Evolutionary conservation across 1,140 invertebrate genomes (phyloP).

Genomic region (Cyphomyrmex costatus): DNA sequence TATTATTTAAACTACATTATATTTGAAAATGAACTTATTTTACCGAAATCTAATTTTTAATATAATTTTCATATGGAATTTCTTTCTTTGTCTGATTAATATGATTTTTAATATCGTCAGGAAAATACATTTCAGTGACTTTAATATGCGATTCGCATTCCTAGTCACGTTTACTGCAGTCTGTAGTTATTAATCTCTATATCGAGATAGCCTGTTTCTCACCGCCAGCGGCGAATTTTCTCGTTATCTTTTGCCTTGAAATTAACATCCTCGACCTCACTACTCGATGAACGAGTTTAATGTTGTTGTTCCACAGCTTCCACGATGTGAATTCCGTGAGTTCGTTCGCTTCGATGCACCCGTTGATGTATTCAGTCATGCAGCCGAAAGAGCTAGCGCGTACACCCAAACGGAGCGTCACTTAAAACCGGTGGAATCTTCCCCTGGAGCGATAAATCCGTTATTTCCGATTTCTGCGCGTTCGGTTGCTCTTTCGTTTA

Average conservation of each 20-base stretch:
- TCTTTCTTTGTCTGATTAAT: neutral
- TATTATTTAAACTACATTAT: no score
- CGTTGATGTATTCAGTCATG: slow-evolving; percentile 16
- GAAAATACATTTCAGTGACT: neutral
- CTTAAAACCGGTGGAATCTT: slow-evolving; percentile 58
- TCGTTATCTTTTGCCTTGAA: slow-evolving; percentile 47
- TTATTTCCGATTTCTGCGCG: slow-evolving; percentile 50
- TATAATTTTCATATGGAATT: no score
- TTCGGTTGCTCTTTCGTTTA: slow-evolving; percentile 19
- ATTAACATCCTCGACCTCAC: slow-evolving; percentile 42
- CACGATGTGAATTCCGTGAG: slow-evolving; percentile 15
- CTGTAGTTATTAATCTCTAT: slow-evolving; percentile 40
- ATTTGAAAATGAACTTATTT: no score
- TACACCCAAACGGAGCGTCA: slow-evolving; percentile 10
- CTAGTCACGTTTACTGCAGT: slow-evolving; percentile 28
- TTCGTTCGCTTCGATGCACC: slow-evolving; percentile 6
- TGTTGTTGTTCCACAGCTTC: slow-evolving; percentile 19
- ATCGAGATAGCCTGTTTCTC: slow-evolving; percentile 19
- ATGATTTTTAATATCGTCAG: slow-evolving; percentile 11
- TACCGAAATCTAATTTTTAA: no score
- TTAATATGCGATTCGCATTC: slow-evolving; percentile 8
- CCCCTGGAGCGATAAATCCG: slow-evolving; percentile 45
- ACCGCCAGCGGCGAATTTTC: slow-evolving; percentile 36
- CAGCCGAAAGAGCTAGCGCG: slow-evolving; percentile 16
- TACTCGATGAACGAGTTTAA: slow-evolving; percentile 43